Conservation (phyloP, 92 coral and sea anemone genomes). For the Isaurus tuberculatus region DNA sequence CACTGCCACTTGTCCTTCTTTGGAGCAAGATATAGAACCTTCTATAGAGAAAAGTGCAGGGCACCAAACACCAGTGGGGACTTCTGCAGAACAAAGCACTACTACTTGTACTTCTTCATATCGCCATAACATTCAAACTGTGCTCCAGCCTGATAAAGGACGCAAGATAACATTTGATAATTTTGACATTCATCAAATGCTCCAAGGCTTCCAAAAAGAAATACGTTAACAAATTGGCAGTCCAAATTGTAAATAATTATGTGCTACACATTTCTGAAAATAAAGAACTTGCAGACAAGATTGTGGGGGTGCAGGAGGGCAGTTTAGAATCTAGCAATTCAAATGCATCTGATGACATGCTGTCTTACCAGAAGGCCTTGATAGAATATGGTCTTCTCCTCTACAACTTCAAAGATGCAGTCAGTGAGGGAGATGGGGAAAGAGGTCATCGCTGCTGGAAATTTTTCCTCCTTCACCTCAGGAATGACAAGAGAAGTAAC, state of each 20-base stretch:
- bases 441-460: constrained; percentile 54
- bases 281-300: constrained; percentile 36
- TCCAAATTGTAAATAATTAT: constrained; percentile 46
- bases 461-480: constrained; percentile 53
- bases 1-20: too few species aligned
- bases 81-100: too few species aligned
- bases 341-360: constrained; percentile 40
- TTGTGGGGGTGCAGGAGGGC: background rate
- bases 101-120: too few species aligned
- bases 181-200: background rate
- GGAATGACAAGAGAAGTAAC: constrained; percentile 20
- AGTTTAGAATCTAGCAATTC: background rate
- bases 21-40: too few species aligned
- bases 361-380: constrained; percentile 54
- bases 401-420: constrained; percentile 49
- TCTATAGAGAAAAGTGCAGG: too few species aligned
- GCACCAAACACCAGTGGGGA: too few species aligned
- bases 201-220: too few species aligned
- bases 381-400: constrained; percentile 61
- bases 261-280: constrained; percentile 49
- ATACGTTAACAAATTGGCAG: too few species aligned
- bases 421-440: constrained; percentile 55
- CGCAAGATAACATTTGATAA: too few species aligned
- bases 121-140: too few species aligned
- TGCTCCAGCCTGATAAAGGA: too few species aligned